These are phyloP conservation scores for Drosophila emarginata DNA, from an alignment of 2,888 invertebrate genomes.

Conservation along the genomic window DNA sequence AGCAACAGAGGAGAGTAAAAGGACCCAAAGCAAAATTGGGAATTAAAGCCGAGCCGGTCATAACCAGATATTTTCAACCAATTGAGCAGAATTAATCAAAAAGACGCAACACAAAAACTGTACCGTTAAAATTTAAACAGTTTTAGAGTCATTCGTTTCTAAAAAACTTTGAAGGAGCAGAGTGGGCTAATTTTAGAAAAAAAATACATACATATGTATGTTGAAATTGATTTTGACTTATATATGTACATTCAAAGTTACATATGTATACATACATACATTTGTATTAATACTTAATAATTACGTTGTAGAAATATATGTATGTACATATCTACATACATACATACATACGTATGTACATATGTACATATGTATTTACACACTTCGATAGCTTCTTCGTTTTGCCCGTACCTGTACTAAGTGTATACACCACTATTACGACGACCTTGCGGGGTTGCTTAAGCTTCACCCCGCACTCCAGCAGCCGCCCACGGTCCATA, in stretches of 20 bases:
- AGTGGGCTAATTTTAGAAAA: neutral
- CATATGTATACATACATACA: no score
- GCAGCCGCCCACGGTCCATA: neutral
- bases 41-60: neutral
- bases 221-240: neutral
- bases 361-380: neutral
- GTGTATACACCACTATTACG: neutral
- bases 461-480: slow-evolving; percentile 17
- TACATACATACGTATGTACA: neutral
- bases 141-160: neutral
- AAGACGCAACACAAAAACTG: neutral
- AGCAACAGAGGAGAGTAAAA: slow-evolving; percentile 17
- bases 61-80: slow-evolving; percentile 5
- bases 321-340: neutral
- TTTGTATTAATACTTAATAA: no score
- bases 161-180: neutral
- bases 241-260: neutral
- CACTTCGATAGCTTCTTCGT: neutral
- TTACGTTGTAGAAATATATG: neutral
- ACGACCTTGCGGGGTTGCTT: slow-evolving; percentile 55
- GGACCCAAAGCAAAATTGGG: neutral
- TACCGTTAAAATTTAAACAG: neutral
- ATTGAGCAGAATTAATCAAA: neutral
- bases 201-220: neutral
- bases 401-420: neutral